These are phyloP conservation scores for Troides aeacus DNA, from an alignment of 2,888 invertebrate species.

Conservation along the genomic window DNA sequence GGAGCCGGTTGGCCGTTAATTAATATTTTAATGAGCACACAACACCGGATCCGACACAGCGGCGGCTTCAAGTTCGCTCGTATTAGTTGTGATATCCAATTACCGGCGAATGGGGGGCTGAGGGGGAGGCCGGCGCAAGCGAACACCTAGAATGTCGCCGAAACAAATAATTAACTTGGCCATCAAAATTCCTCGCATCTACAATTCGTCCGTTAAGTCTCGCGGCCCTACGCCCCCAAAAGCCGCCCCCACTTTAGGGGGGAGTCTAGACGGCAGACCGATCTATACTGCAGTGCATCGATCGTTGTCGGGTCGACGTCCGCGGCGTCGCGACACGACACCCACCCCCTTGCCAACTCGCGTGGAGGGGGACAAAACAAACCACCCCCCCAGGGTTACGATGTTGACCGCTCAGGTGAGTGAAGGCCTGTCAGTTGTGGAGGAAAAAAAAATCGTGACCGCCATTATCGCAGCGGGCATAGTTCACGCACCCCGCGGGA, in stretches of 20 bases:
- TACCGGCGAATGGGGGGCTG: conserved; percentile 5
- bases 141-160: conserved; percentile 37
- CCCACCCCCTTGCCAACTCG: conserved; percentile 27
- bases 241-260: conserved; percentile 36
- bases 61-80: neutral
- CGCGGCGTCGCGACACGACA: conserved; percentile 48
- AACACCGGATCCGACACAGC: neutral
- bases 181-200: conserved; percentile 58
- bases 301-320: conserved; percentile 61
- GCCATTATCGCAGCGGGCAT: conserved; percentile 16
- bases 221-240: conserved; percentile 34
- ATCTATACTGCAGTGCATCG: conserved; percentile 76
- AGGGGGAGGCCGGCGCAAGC: neutral
- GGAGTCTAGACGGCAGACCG: conserved; percentile 75
- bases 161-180: conserved; percentile 57
- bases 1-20: neutral
- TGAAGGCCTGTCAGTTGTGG: conserved; percentile 44
- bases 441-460: conserved; percentile 32
- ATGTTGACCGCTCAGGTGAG: conserved; percentile 64
- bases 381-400: conserved; percentile 47
- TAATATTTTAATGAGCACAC: conserved; percentile 6
- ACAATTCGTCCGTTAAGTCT: conserved; percentile 48
- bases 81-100: conserved; percentile 27
- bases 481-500: conserved; percentile 20
- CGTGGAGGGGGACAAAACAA: conserved; percentile 56